Conservation (phyloP, 1,140 invertebrate genomes). For the Agraylea sexmaculata region DNA sequence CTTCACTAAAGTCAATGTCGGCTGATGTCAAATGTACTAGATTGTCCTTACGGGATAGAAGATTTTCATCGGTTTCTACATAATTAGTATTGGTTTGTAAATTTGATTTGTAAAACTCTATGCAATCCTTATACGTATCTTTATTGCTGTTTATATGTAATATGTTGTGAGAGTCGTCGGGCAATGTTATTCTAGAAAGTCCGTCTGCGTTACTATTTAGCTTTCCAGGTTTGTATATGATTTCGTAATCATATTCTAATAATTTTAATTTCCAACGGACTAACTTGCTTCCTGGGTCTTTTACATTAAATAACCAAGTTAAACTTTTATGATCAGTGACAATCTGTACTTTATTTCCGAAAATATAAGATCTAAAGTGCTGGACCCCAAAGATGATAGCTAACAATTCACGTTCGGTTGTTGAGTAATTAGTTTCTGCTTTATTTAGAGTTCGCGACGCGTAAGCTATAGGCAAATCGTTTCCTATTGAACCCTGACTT, state of each 20-base stretch:
- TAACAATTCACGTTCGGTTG: conserved; percentile 38
- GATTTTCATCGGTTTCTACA: no score
- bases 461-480: conserved; percentile 26
- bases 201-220: conserved; percentile 28
- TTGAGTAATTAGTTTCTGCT: conserved; percentile 31
- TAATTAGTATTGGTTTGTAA: no score
- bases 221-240: conserved; percentile 31
- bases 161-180: no score
- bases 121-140: no score
- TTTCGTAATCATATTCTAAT: conserved; percentile 31
- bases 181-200: conserved; percentile 19
- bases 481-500: conserved; percentile 20
- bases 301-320: conserved; percentile 30
- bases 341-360: conserved; percentile 34
- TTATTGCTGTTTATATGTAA: no score
- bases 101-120: no score
- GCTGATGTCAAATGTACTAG: no score
- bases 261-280: conserved; percentile 39
- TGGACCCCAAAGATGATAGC: conserved; percentile 38
- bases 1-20: no score
- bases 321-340: conserved; percentile 41
- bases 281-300: conserved; percentile 34
- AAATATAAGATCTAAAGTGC: conserved; percentile 36
- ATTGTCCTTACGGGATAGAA: no score
- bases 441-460: conserved; percentile 29